Conservation (phyloP, 2,888 invertebrate species). For the Cheilosia urbana region DNA sequence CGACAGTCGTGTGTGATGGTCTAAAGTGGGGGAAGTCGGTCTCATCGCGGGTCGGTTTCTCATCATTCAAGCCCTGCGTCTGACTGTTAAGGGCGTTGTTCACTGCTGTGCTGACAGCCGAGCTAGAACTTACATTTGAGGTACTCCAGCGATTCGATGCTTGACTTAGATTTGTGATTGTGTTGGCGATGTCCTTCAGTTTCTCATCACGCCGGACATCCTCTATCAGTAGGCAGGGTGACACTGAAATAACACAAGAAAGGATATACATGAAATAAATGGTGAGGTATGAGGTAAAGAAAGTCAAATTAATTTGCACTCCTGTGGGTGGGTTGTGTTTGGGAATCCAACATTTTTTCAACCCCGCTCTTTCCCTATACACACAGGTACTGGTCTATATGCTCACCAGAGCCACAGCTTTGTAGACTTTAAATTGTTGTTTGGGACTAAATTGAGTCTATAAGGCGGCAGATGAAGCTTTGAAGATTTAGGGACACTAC, state of each 20-base stretch:
- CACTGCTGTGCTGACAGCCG: conserved; percentile 85
- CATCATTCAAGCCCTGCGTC: conserved; percentile 76
- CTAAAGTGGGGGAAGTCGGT: conserved; percentile 80
- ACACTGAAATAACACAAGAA: conserved; percentile 77
- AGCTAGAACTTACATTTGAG: conserved; percentile 83
- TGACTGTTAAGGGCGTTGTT: conserved; percentile 80
- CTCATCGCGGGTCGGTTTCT: conserved; percentile 83
- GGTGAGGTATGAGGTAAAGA: not conserved
- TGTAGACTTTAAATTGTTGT: too few relatives aligned
- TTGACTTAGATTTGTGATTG: conserved; percentile 89
- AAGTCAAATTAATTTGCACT: too few relatives aligned
- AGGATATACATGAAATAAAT: not conserved
- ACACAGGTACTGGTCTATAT: too few relatives aligned
- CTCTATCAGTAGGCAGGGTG: conserved; percentile 83
- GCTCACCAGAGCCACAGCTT: too few relatives aligned
- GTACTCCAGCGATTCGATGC: conserved; percentile 84
- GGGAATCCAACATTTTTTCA: too few relatives aligned
- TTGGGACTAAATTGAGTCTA: too few relatives aligned
- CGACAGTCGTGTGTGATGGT: conserved; percentile 75
- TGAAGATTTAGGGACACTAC: too few relatives aligned
- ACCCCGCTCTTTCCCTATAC: too few relatives aligned
- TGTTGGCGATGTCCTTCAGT: conserved; percentile 92
- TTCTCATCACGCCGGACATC: conserved; percentile 88
- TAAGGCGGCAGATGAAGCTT: too few relatives aligned
- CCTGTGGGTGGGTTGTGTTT: too few relatives aligned